Base-by-base conservation (phyloP, 2,888 invertebrate genomes). In the Opisthograptis luteolata region DNA sequence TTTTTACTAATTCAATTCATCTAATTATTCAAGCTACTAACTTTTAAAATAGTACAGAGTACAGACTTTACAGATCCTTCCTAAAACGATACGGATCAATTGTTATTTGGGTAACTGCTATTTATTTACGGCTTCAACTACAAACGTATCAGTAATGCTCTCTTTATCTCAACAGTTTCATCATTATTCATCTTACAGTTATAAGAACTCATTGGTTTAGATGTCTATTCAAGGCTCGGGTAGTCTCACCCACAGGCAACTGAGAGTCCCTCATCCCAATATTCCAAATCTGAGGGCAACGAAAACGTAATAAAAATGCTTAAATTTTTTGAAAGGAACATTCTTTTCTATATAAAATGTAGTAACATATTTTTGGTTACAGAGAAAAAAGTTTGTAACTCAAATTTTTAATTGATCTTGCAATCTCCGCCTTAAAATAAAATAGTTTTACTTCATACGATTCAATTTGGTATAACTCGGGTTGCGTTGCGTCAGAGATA, bases 401-500 rank as follows among this genome's bases (percentile, higher is more conserved):
- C n/a, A n/a, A n/a, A n/a, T n/a, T n/a, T n/a, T n/a, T n/a, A n/a
- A n/a, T n/a, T n/a, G n/a, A n/a, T n/a, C n/a, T n/a, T n/a, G n/a
- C n/a, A n/a, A n/a, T 36, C 30, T 34, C 27, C 22, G n/a, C 15
- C 30, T 15, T 40, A 15, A n/a, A n/a, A 13, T 28, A 12, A 27
- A 46, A 14, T 37, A 51, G 24, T 20, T 12, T 13, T 13, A 30
- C 15, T 42, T 34, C 5, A 42, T 35, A 43, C 42, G 45, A 46
- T 45, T 45, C 32, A 48, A 52, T 49, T 15, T n/a, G n/a, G n/a
- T n/a, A 47, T 40, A 25, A 17, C 22, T 37, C 39, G 25, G 36
- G 47, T 46, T 53, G 43, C 48, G 50, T 46, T 53, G 43, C 48
- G 50, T 52, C 42, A 62, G 59, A 62, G 58, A 62, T 72, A 73